Evolutionary conservation across 2,797 vertebrate genomes (phyloP).

Genomic region (Mus minutoides): DNA sequence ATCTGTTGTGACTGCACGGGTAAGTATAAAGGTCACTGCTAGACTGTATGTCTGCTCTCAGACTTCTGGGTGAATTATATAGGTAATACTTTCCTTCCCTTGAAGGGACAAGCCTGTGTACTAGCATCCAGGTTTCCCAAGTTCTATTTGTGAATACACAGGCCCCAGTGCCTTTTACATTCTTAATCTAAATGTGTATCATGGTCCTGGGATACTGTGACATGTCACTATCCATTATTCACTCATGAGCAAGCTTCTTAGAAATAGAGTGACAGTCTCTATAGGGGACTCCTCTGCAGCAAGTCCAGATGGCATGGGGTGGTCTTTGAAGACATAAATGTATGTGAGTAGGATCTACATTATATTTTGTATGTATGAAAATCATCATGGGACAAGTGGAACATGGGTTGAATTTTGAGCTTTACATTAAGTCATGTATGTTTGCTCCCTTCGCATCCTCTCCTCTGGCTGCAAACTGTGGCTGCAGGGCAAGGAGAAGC

Average conservation of each 20-base stretch:
- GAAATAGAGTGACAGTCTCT: background rate
- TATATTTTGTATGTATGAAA: background rate
- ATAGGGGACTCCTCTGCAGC: background rate
- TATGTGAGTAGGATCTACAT: background rate
- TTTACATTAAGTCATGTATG: background rate
- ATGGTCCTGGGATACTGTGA: background rate
- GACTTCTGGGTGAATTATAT: background rate
- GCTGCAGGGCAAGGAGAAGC: background rate
- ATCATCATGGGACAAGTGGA: accelerated
- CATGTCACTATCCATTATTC: background rate
- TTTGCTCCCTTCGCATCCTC: background rate
- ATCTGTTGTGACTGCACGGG: background rate
- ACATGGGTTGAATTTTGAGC: background rate
- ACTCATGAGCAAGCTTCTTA: background rate
- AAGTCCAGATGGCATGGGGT: background rate
- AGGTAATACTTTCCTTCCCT: background rate
- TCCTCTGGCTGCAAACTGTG: background rate
- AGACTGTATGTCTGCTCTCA: no score
- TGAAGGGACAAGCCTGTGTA: background rate
- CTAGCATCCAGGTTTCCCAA: background rate
- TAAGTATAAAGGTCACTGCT: background rate
- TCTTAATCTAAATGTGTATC: background rate
- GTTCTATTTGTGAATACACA: background rate
- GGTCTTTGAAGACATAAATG: background rate
- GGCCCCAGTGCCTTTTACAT: background rate